Evolutionary conservation across 2,888 invertebrate species (phyloP), one percentile per base, ranked within the genome.

Genomic region (Coelogynopora nodosa): DNA sequence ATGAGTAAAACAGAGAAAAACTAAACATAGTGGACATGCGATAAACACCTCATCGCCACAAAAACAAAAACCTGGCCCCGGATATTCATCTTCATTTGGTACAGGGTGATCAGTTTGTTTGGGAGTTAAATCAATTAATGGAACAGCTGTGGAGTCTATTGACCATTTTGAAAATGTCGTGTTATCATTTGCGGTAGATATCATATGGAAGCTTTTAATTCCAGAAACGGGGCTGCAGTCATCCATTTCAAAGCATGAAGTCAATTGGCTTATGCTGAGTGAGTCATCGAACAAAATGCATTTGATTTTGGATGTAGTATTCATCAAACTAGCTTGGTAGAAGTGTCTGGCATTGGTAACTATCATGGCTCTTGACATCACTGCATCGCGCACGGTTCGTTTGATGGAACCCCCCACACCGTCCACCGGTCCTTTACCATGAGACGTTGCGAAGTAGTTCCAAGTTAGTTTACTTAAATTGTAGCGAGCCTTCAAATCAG

Each of bases 281-380:
- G 74, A 74, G 5, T 10, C 2, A 74, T 26, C 5, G 18, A 74
- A 74, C 74, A 74, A 10, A 10, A n/a, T 10, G 74, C 74, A 74
- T 74, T 74, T 74, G 18, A 13, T 74, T 74, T 74, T 74, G 74
- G 74, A 26, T n/a, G n/a, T n/a, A n/a, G n/a, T n/a, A n/a, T n/a
- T n/a, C n/a, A n/a, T n/a, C n/a, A n/a, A n/a, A n/a, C n/a, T n/a
- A n/a, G n/a, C n/a, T n/a, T n/a, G n/a, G n/a, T n/a, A n/a, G n/a
- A n/a, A n/a, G n/a, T n/a, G n/a, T n/a, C n/a, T n/a, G n/a, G n/a
- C n/a, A 26, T 74, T 74, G 23, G 74, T 23, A 13, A 74, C 74
- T 74, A n/a, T 10, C 23, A 10, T 26, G 23, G 74, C 74, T 26
- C 23, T 10, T 10, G 18, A 26, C 5, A 74, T 10, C 23, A 74